phyloP scores from a whole-genome alignment of 2,797 vertebrate genomes.

The Gallinago stenura region DNA sequence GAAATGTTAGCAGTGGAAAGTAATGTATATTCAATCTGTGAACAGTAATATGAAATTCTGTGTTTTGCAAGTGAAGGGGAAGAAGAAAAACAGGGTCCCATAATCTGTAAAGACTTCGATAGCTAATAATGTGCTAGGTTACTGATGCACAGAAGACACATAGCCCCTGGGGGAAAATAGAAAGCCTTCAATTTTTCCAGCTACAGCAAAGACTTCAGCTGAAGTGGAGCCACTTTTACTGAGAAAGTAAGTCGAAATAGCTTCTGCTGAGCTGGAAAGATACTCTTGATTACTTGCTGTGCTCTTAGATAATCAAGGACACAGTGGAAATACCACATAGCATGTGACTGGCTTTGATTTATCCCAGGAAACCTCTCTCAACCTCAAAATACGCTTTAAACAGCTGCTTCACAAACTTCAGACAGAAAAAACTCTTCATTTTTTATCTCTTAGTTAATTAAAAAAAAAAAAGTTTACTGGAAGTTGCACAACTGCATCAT shows the following conservation, averaged over 20 bases:
- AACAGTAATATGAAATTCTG: not conserved
- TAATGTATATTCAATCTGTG: not conserved
- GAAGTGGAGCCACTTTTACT: conserved; percentile 39
- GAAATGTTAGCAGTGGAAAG: not conserved
- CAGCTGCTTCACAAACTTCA: conserved; percentile 60
- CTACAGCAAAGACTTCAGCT: conserved; percentile 10
- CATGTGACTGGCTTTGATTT: conserved; percentile 54
- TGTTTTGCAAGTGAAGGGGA: not conserved
- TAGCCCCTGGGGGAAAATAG: conserved; percentile 3
- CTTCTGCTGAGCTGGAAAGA: conserved; percentile 56
- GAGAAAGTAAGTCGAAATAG: conserved; percentile 41
- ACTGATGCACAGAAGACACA: conserved; percentile 19
- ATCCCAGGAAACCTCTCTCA: conserved; percentile 62
- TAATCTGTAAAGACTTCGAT: conserved; percentile 5
- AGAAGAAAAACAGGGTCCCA: not conserved
- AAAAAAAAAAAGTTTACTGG: not conserved
- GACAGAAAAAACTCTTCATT: conserved; percentile 4
- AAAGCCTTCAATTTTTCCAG: conserved; percentile 44
- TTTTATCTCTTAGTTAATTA: conserved; percentile 17
- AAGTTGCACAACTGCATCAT: conserved; percentile 15
- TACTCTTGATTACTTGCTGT: conserved; percentile 65
- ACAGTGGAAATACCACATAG: conserved; percentile 60
- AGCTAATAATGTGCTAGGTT: conserved; percentile 30
- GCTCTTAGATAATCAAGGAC: conserved; percentile 62
- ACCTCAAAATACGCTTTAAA: conserved; percentile 20